A percentile compares a stretch with the other conserved stretches of the same genome.
These are phyloP conservation scores for Myotis findleyi DNA, from an alignment of 2,797 vertebrate species.

Conservation along the genomic window DNA sequence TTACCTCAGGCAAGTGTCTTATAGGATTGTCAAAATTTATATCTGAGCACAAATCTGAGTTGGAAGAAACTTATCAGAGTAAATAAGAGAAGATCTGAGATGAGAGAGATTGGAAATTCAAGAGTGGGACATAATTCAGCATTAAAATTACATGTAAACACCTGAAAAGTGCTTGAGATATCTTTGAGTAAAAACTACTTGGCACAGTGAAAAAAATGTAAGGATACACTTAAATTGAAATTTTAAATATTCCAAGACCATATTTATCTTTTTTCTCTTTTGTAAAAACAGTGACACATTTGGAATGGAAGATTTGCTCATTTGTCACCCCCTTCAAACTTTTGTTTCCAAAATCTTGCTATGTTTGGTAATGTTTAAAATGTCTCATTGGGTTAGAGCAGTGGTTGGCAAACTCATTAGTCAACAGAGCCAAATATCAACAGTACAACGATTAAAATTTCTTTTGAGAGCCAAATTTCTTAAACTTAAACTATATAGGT, in stretches of 20 bases:
- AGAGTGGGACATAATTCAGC: background rate
- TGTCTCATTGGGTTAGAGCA: background rate
- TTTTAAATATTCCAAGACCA: constrained; percentile 32
- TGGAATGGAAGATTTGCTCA: background rate
- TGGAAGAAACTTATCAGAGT: background rate
- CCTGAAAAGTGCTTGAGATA: background rate
- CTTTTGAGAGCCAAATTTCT: too few relatives aligned
- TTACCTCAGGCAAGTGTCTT: background rate
- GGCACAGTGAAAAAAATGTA: background rate
- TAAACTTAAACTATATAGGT: too few relatives aligned
- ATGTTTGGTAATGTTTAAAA: constrained; percentile 14
- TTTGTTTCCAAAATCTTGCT: background rate
- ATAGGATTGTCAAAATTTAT: constrained; percentile 40
- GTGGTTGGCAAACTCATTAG: too few relatives aligned
- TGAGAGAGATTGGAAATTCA: background rate
- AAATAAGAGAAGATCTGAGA: background rate
- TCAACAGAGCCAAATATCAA: too few relatives aligned
- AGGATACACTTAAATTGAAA: constrained; percentile 10
- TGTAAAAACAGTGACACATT: background rate
- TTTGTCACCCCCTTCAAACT: constrained; percentile 29
- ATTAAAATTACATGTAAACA: too few relatives aligned
- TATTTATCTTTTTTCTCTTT: constrained; percentile 8
- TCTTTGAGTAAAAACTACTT: background rate
- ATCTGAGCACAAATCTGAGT: background rate
- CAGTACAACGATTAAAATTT: too few relatives aligned